These are phyloP conservation scores for Odiellus spinosus DNA, from an alignment of 2,888 invertebrate species.

Conservation along the genomic window DNA sequence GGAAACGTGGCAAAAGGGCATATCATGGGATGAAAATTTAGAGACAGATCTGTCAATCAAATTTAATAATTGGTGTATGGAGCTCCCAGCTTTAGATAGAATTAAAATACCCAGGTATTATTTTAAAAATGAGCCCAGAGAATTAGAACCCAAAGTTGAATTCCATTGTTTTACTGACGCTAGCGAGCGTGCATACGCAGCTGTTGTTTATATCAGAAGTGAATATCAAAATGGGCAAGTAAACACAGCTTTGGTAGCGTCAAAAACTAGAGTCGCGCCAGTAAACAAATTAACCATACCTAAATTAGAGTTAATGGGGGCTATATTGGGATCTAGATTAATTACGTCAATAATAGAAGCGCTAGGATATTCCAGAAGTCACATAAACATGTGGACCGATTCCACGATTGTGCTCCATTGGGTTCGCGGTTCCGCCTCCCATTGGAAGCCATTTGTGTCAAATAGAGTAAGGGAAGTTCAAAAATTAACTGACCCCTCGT, in stretches of 20 bases:
- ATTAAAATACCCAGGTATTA: too few species aligned
- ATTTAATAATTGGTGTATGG: too few species aligned
- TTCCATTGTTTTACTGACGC: slow-evolving; percentile 1
- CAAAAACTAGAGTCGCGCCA: slow-evolving; percentile 2
- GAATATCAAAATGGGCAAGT: not conserved
- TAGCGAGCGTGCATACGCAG: not conserved
- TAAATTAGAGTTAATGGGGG: slow-evolving; percentile 1
- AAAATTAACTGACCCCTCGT: not conserved
- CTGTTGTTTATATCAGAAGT: slow-evolving; percentile 1
- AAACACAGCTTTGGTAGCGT: not conserved
- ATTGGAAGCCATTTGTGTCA: slow-evolving; percentile 1
- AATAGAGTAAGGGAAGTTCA: not conserved
- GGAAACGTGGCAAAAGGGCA: too few species aligned
- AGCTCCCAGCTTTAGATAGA: too few species aligned
- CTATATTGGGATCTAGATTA: not conserved
- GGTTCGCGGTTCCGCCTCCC: not conserved
- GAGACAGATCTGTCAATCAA: too few species aligned
- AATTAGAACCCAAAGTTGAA: too few species aligned
- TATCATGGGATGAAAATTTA: too few species aligned
- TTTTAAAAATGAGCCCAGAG: too few species aligned
- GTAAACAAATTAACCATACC: slow-evolving; percentile 3
- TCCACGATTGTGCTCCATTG: not conserved
- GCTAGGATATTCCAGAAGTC: not conserved
- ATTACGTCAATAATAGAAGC: not conserved
- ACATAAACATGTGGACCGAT: too few species aligned